These are phyloP conservation scores for Mus minutoides DNA, from an alignment of 2,797 vertebrate genomes.

Conservation along the genomic window DNA sequence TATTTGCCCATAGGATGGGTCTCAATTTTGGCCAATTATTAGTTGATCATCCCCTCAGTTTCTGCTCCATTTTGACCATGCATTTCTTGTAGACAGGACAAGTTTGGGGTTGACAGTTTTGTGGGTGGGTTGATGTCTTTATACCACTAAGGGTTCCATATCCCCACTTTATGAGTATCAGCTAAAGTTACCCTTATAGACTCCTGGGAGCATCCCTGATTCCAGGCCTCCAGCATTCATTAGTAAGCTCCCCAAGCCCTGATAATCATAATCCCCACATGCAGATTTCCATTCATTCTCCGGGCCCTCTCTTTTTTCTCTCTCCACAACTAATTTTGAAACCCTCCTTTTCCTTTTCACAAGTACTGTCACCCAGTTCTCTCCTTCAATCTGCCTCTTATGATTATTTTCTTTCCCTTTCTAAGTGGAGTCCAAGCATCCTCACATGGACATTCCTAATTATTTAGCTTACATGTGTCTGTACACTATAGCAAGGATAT, in stretches of 20 bases:
- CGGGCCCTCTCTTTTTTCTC: background rate
- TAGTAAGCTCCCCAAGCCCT: accelerated
- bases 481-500: too few species aligned
- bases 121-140: too few species aligned
- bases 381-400: background rate
- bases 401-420: background rate
- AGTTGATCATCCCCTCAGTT: too few species aligned
- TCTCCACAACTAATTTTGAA: background rate
- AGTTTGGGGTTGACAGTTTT: too few species aligned
- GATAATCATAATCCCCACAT: too few species aligned
- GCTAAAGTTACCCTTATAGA: background rate
- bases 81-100: too few species aligned
- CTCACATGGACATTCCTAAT: background rate
- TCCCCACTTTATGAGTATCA: background rate
- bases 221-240: background rate
- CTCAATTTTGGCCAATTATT: too few species aligned
- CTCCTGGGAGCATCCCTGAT: background rate
- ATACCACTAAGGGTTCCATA: background rate
- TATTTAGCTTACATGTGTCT: background rate
- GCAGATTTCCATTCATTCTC: background rate
- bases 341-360: background rate
- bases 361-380: background rate
- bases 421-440: background rate
- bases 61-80: too few species aligned
- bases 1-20: too few species aligned